Base-by-base conservation (phyloP, 1,140 invertebrate species). In the Diorhabda elongata region DNA sequence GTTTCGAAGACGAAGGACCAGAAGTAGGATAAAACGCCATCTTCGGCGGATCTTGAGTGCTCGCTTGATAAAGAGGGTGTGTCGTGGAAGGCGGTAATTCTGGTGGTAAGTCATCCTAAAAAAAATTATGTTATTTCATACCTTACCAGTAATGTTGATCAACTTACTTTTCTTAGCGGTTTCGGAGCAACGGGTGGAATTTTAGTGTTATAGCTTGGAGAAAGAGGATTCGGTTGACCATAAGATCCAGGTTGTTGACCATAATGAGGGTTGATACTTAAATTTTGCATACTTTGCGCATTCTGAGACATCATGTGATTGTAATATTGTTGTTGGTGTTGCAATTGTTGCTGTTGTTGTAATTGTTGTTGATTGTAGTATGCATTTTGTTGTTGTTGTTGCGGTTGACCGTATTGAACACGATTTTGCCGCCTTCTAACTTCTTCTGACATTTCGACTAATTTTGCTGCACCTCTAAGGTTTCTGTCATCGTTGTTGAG, bases 401-500 rank as follows among this genome's bases (percentile, higher is more conserved):
- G 61, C 57, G 63, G 58, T 58, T 66, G 62, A 4, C 8, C 81
- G 3, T 82, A 84, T 42, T 88, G 82, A 8, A 8, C 6, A 52
- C 6, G 2, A 52, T 91, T 84, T 75, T 92, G 89, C 11, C 91
- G 80, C 69, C 91, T 81, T n/a, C 89, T 81, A 2, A 93, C 87
- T 81, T 93, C 92, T 77, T 94, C 92, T 7, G 90, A 87, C 90
- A 93, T 93, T 78, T 93, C 92, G 42, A 90, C 87, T 66, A 94
- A 84, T 79, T 93, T 93, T 0, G 91, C 92, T 69, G 91, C 89
- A 67, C 90, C 89, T 3, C 90, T 81, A 8, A 78, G 52, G 57
- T 72, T 67, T 57, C 67, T 66, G 47, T 76, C 72, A 41, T 76
- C 76, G 45, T 74, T 76, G 56, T 61, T 76, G 41, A 73, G 66